Percentiles rank a stretch among this genome's conserved stretches.
Evolutionary conservation across 2,113 vertebrate genomes (phyloP).

Genomic region (Tiliqua scincoides): DNA sequence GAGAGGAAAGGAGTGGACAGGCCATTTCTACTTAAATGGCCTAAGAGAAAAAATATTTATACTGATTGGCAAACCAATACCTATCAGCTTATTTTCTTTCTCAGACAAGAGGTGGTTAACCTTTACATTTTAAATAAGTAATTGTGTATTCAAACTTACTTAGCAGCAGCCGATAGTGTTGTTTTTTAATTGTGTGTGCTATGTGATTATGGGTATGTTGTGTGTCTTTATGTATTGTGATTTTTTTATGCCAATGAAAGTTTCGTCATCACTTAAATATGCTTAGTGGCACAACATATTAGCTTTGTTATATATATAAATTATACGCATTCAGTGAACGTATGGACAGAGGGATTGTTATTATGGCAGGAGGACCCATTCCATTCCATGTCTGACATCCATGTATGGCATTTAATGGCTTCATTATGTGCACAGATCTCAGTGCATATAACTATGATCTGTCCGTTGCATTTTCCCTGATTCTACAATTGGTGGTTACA

Average conservation of each 20-base stretch:
- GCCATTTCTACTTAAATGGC: slow-evolving; percentile 8
- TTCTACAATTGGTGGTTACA: no score
- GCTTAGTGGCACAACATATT: neutral
- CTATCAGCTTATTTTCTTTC: neutral
- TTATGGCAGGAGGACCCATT: neutral
- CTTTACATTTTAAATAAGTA: neutral
- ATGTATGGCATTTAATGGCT: neutral
- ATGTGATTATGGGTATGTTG: no score
- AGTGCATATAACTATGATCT: no score
- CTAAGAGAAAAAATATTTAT: neutral
- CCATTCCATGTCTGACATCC: neutral
- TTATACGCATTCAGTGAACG: neutral
- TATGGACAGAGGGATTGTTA: neutral
- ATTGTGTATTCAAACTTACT: slow-evolving; percentile 4
- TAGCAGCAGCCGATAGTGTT: slow-evolving; percentile 22
- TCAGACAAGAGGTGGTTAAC: neutral
- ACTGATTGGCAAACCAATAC: neutral
- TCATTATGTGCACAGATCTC: neutral
- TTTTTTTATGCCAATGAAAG: no score
- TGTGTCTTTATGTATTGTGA: no score
- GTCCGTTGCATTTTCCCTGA: neutral
- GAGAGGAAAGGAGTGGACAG: neutral
- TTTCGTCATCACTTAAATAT: no score
- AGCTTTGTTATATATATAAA: no score
- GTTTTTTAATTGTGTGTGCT: no score